A percentile compares a stretch with the other conserved stretches of the same genome.
Conservation (phyloP, 2,113 vertebrate genomes). For the Hypanus sabinus region DNA sequence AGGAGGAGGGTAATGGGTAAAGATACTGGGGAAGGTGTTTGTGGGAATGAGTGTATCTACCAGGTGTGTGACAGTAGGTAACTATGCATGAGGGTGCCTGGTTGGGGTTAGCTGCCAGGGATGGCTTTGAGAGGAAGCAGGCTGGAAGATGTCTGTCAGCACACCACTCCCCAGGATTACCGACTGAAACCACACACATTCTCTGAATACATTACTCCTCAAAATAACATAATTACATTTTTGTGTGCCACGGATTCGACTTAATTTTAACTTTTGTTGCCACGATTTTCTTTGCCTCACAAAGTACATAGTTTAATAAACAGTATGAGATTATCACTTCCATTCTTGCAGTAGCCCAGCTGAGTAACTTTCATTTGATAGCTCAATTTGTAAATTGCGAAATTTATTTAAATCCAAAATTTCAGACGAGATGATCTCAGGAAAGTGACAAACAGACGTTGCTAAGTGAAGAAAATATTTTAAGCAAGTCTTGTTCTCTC, state of each 20-base stretch:
- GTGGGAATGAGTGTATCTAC: no score
- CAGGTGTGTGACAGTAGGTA: no score
- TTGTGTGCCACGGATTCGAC: not conserved
- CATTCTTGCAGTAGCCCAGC: not conserved
- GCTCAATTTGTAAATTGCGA: not conserved
- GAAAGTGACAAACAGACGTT: not conserved
- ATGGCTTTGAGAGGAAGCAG: no score
- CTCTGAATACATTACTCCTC: not conserved
- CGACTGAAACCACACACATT: no score
- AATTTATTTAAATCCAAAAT: not conserved
- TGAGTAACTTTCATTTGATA: not conserved
- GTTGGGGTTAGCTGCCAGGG: no score
- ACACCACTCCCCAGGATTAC: no score
- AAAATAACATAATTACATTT: not conserved
- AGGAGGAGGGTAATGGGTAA: no score
- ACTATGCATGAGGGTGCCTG: no score
- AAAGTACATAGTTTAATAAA: not conserved
- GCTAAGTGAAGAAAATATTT: not conserved
- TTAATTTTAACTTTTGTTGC: not conserved
- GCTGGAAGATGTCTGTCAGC: no score
- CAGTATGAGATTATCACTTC: not conserved
- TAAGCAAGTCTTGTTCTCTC: not conserved
- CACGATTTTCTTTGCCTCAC: not conserved
- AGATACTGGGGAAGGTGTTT: no score
- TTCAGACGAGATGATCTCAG: not conserved